phyloP scores from a whole-genome alignment of 2,113 vertebrate genomes.

The Vombatus ursinus region DNA sequence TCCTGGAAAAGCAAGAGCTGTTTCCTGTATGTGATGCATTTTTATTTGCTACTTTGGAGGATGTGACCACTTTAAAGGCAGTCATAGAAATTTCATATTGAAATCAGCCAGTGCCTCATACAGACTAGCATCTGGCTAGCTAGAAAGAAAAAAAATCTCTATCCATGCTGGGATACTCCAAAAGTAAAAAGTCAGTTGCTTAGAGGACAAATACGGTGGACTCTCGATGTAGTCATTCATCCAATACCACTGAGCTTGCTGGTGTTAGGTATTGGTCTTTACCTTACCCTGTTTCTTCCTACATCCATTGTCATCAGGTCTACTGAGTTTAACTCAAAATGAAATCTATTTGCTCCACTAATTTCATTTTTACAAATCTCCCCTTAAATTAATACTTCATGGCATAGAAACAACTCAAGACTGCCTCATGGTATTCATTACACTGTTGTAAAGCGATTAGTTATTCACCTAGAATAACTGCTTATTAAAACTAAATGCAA shows the following conservation, averaged over 20 bases:
- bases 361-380: slow-evolving; percentile 45
- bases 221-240: slow-evolving; percentile 17
- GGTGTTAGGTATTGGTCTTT: slow-evolving; percentile 18
- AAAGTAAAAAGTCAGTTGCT: not conserved
- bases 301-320: slow-evolving; percentile 31
- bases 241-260: slow-evolving; percentile 39
- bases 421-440: slow-evolving; percentile 37
- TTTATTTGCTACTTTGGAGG: not conserved
- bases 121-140: not conserved
- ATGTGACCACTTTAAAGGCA: not conserved
- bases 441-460: slow-evolving; percentile 55
- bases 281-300: slow-evolving; percentile 23
- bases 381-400: slow-evolving; percentile 51
- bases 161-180: not conserved
- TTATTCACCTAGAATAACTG: slow-evolving; percentile 55
- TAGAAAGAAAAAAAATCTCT: slow-evolving; percentile 10
- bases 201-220: not conserved
- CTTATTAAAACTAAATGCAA: slow-evolving; percentile 66
- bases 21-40: not conserved
- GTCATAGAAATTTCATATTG: slow-evolving; percentile 9
- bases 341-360: slow-evolving; percentile 66
- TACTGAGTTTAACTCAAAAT: slow-evolving; percentile 45
- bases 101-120: not conserved
- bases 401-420: slow-evolving; percentile 40
- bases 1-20: not conserved